These are phyloP conservation scores for Aphidius colemani DNA, from an alignment of 2,888 invertebrate species.

Conservation along the genomic window DNA sequence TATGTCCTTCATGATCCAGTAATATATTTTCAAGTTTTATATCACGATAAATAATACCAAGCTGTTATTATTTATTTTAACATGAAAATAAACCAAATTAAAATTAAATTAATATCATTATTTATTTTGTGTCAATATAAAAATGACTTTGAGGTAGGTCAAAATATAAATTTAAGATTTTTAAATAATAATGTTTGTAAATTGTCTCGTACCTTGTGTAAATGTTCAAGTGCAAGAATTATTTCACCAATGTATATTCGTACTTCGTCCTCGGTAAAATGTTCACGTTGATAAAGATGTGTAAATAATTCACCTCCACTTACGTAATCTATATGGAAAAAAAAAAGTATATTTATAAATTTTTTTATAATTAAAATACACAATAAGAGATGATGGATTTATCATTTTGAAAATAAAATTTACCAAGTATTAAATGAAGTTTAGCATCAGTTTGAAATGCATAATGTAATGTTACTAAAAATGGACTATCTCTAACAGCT, in stretches of 20 bases:
- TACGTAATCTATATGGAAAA: conserved; percentile 80
- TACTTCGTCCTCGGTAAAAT: conserved; percentile 88
- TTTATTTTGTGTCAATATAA: neutral
- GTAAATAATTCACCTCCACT: conserved; percentile 97
- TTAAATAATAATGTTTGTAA: conserved; percentile 2
- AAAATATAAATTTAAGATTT: neutral
- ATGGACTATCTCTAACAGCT: conserved; percentile 91
- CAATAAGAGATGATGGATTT: neutral
- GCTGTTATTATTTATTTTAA: conserved; percentile 60
- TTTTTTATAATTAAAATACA: too few relatives aligned
- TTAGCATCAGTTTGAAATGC: conserved; percentile 98
- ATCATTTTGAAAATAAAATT: neutral
- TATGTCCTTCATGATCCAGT: conserved; percentile 91
- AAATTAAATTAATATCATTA: neutral
- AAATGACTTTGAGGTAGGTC: neutral
- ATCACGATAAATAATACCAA: conserved; percentile 97
- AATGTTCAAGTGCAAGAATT: conserved; percentile 90
- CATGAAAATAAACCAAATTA: neutral
- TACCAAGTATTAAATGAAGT: conserved; percentile 94
- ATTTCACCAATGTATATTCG: conserved; percentile 95
- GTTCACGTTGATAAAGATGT: conserved; percentile 91
- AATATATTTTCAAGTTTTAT: conserved; percentile 97
- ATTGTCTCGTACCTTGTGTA: conserved; percentile 78
- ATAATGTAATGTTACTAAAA: conserved; percentile 95
- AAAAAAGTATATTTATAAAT: neutral